Base-by-base conservation (phyloP, 1,140 invertebrate genomes). In the Saccostrea cuccullata region DNA sequence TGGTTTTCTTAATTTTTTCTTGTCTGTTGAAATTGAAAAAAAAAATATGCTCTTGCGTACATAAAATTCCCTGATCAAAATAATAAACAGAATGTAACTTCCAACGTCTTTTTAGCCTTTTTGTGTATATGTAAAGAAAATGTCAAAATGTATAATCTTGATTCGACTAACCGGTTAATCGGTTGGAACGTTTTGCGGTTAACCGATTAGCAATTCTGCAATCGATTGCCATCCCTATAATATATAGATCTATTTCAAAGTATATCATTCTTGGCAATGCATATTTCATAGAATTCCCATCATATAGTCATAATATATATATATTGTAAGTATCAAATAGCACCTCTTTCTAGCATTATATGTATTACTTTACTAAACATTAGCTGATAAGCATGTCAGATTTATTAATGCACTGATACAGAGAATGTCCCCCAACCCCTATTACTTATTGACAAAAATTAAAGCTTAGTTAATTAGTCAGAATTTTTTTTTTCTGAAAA, bases 241-340 rank as follows among this genome's bases (percentile, higher is more conserved):
- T n/a, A n/a, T n/a, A 64, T 64, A 64, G 15, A 64, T 64, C 17
- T 64, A n/a, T 64, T 64, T 64, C 5, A 64, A 64, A 64, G 58
- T 20, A 64, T 20, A 20, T 64, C 17, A 20, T 64, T 20, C n/a
- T 64, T 20, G n/a, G 58, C 17, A 20, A 26, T 77, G 70, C 70
- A 77, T 77, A 40, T 26, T 40, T 11, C 36, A 77, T 77, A 77
- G 70, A 30, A 26, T 77, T 36, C 70, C 70, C 13, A 40, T 36
- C 26, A 2, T 77, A 4, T 30, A 77, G 13, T 77, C 58, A 20
- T 64, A 17, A 2, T 64, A 30, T 36, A 23, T 6, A 36, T 30
- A 77, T 77, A 30, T 30, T 30, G 70, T 77, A 77, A 77, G 70
- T 77, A 77, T 77, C 30, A 77, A 11, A 15, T 77, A 26, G 26